Percentiles rank a stretch among this genome's conserved stretches.
Conservation (phyloP, 2,888 invertebrate genomes). For the Polymixis lichenea region DNA sequence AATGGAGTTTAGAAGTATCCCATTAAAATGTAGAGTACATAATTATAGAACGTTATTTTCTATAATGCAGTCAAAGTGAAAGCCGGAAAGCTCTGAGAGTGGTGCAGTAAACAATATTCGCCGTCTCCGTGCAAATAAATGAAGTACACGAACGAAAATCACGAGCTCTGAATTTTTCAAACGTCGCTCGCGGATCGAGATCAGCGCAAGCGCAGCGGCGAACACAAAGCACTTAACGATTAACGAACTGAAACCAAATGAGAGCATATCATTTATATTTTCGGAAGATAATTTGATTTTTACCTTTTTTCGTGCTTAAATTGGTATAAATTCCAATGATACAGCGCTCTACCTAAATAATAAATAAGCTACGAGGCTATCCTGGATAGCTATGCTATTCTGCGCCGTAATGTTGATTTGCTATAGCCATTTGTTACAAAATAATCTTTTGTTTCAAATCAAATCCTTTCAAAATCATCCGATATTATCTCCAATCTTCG, state of each 20-base stretch:
- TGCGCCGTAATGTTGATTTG: constrained; percentile 51
- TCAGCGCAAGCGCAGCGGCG: constrained; percentile 80
- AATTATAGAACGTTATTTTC: constrained; percentile 60
- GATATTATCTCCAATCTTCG: constrained; percentile 78
- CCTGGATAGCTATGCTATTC: constrained; percentile 33
- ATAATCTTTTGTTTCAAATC: constrained; percentile 73
- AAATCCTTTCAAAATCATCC: constrained; percentile 73
- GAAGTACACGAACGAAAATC: constrained; percentile 88
- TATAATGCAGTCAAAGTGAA: constrained; percentile 74
- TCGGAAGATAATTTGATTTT: constrained; percentile 68
- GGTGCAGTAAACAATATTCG: constrained; percentile 82
- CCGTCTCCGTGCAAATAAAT: constrained; percentile 83
- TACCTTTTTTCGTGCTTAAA: constrained; percentile 58
- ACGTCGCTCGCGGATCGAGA: constrained; percentile 84
- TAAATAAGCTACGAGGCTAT: constrained; percentile 35
- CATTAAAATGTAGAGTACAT: constrained; percentile 21
- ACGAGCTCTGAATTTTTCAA: constrained; percentile 89
- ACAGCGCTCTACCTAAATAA: constrained; percentile 16
- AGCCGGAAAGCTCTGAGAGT: constrained; percentile 76
- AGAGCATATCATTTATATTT: constrained; percentile 84
- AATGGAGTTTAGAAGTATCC: constrained; percentile 27
- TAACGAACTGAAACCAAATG: constrained; percentile 85
- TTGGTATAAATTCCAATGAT: constrained; percentile 42
- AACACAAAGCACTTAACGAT: constrained; percentile 84
- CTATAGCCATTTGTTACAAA: constrained; percentile 56